Percentiles rank a stretch among this genome's conserved stretches.
Evolutionary conservation across 2,888 invertebrate species (phyloP).

Genomic region (Drosophila neonasuta): DNA sequence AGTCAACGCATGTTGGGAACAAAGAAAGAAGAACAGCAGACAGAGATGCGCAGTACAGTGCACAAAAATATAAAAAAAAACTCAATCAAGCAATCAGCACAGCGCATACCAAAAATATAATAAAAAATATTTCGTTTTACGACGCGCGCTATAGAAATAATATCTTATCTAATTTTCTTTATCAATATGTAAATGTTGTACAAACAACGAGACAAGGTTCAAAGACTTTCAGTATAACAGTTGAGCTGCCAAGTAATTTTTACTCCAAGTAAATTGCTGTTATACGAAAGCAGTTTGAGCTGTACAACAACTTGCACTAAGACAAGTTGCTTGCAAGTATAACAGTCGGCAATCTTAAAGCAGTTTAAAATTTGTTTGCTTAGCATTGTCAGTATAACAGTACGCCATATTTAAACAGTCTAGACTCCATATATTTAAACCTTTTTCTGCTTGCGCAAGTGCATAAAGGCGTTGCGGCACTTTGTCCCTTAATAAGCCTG

Average conservation of each 20-base stretch:
- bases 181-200: conserved; percentile 7
- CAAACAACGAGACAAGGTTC: conserved; percentile 8
- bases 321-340: too few relatives aligned
- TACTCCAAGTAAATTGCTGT: neutral
- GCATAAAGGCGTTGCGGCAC: conserved; percentile 35
- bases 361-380: neutral
- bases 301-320: neutral
- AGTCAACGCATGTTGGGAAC: conserved; percentile 44
- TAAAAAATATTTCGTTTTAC: conserved; percentile 1
- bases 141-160: conserved; percentile 1
- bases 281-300: neutral
- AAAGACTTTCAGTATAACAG: conserved; percentile 12
- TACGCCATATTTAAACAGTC: neutral
- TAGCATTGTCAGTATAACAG: neutral
- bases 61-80: conserved; percentile 16
- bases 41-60: neutral
- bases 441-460: conserved; percentile 12
- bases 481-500: conserved; percentile 52
- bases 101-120: conserved; percentile 1
- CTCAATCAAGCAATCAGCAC: conserved; percentile 47
- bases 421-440: neutral
- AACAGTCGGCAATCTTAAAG: too few relatives aligned
- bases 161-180: conserved; percentile 6
- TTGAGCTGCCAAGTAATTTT: neutral
- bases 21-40: conserved; percentile 36